Percentiles rank a stretch among this genome's conserved stretches.
Evolutionary conservation across 1,140 invertebrate genomes (phyloP).

Genomic region (Danaus melanippus): DNA sequence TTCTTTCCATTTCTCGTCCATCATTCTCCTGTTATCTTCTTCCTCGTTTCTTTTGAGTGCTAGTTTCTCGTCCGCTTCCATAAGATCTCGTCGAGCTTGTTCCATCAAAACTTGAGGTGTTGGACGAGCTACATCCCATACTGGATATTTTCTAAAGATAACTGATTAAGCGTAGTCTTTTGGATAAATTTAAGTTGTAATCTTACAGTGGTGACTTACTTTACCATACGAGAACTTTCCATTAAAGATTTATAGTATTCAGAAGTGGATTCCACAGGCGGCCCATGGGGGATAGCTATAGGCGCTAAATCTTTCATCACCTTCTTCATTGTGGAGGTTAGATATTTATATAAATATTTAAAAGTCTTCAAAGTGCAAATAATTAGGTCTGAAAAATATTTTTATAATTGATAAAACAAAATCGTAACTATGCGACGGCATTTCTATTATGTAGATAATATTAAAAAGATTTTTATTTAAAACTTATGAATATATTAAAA

Average conservation of each 20-base stretch:
- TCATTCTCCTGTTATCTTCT: conserved; percentile 38
- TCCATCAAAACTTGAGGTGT: conserved; percentile 70
- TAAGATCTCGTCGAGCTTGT: conserved; percentile 64
- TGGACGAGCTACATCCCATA: conserved; percentile 72
- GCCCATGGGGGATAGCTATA: conserved; percentile 65
- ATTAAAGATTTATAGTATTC: conserved; percentile 67
- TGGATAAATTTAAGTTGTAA: not conserved
- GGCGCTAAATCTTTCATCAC: conserved; percentile 57
- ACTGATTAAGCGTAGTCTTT: not conserved
- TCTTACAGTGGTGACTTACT: conserved; percentile 31
- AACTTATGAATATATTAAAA: no score
- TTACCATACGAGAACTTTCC: conserved; percentile 55
- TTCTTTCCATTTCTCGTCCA: conserved; percentile 71
- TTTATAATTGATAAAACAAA: not conserved
- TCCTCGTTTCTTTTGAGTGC: conserved; percentile 59
- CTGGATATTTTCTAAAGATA: conserved; percentile 69
- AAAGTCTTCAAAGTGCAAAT: not conserved
- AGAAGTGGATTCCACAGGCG: conserved; percentile 56
- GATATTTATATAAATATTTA: not conserved
- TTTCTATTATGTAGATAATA: no score
- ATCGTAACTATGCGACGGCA: no score
- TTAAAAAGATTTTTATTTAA: no score
- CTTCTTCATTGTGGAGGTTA: conserved; percentile 44
- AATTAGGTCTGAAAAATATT: not conserved
- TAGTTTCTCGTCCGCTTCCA: conserved; percentile 63